These are phyloP conservation scores for Microdon myrmicae DNA, from an alignment of 2,888 invertebrate genomes.

Conservation along the genomic window DNA sequence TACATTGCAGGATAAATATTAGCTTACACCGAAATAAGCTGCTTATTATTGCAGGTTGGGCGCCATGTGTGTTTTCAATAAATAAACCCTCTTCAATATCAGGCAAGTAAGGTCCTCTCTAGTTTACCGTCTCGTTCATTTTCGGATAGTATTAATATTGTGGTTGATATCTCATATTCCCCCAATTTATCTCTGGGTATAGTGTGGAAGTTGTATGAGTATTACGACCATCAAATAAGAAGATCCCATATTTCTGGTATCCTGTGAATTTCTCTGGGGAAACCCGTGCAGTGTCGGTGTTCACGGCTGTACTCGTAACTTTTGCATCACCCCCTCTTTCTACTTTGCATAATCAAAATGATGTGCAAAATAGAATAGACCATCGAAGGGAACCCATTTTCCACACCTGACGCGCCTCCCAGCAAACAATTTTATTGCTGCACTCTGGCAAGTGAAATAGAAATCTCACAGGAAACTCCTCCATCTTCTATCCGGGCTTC, in stretches of 20 bases:
- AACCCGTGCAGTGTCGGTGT: not conserved
- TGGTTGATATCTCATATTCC: constrained; percentile 25
- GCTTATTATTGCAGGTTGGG: constrained; percentile 15
- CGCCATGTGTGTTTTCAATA: constrained; percentile 21
- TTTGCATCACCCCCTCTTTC: not conserved
- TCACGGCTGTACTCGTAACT: not conserved
- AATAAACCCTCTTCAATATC: not conserved
- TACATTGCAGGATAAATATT: constrained; percentile 10
- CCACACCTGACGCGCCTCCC: constrained; percentile 37
- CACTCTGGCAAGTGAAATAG: constrained; percentile 41
- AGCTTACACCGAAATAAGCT: not conserved
- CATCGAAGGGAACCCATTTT: constrained; percentile 37
- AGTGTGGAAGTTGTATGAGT: constrained; percentile 40
- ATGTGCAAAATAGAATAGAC: constrained; percentile 47
- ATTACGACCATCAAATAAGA: constrained; percentile 15
- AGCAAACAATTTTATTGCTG: constrained; percentile 45
- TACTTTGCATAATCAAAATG: constrained; percentile 47
- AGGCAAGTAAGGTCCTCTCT: no score
- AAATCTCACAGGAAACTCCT: constrained; percentile 18
- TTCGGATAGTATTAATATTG: constrained; percentile 31
- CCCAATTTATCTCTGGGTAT: constrained; percentile 32
- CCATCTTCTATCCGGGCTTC: not conserved
- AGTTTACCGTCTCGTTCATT: constrained; percentile 7
- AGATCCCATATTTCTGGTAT: not conserved
- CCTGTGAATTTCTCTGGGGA: no score